phyloP scores from a whole-genome alignment of 1,140 invertebrate species.

The Drosophila virilis region DNA sequence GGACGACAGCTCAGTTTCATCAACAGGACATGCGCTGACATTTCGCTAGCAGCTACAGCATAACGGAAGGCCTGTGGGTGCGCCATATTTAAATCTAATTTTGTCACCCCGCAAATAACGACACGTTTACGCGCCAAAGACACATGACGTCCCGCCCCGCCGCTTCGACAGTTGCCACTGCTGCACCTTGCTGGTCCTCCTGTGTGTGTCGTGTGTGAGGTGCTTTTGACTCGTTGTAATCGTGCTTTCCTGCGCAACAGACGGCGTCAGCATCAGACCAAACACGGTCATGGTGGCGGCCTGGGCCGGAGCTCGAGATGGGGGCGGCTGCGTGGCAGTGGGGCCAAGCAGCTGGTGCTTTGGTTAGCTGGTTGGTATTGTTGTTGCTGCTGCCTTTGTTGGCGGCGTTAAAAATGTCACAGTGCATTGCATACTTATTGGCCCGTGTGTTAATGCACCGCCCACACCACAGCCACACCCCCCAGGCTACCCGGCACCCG shows the following conservation, averaged over 20 bases:
- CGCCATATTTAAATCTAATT: constrained; percentile 80
- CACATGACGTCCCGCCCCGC: constrained; percentile 30
- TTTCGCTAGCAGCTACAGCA: constrained; percentile 52
- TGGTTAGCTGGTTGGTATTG: constrained; percentile 47
- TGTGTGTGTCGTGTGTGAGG: constrained; percentile 1
- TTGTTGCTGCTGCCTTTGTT: constrained; percentile 63
- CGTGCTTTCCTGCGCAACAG: constrained; percentile 73
- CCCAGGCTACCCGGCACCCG: neutral
- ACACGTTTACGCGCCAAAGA: constrained; percentile 55
- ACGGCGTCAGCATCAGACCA: constrained; percentile 48
- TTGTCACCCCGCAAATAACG: constrained; percentile 74
- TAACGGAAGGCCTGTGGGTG: constrained; percentile 42
- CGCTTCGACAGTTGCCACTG: constrained; percentile 18
- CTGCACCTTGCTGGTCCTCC: constrained; percentile 1
- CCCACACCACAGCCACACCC: constrained; percentile 26
- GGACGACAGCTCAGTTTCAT: constrained; percentile 67
- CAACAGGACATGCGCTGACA: constrained; percentile 74
- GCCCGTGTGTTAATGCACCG: constrained; percentile 77
- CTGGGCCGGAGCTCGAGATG: too few species aligned
- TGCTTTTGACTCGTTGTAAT: constrained; percentile 72
- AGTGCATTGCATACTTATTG: constrained; percentile 82
- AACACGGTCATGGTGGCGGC: constrained; percentile 15
- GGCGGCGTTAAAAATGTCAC: constrained; percentile 79
- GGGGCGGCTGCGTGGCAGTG: too few species aligned
- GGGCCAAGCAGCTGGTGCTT: constrained; percentile 34